Base-by-base conservation (phyloP, 2,888 invertebrate genomes). In the Eugnorisma glareosa region DNA sequence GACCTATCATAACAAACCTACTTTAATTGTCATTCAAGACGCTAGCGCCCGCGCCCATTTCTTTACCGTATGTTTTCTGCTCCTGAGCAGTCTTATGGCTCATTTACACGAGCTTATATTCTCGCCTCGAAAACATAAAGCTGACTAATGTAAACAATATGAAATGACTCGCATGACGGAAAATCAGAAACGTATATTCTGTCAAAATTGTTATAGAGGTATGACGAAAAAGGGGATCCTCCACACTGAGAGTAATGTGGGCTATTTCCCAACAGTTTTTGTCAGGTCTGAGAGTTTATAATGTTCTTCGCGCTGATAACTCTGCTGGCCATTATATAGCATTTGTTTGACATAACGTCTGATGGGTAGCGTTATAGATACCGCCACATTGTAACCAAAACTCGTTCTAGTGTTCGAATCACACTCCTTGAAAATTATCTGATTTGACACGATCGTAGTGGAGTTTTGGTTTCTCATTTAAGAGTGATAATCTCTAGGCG, bases 1-100 rank as follows among this genome's bases (percentile, higher is more conserved):
- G 2, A 37, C n/a, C 43, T 45, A 76, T 68, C 71, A 66, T 71
- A 54, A 54, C 28, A 71, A 70, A 31, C 28, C 54, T 11, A 8
- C 15, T 7, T 5, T 68, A 28, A 68, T 81, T 73, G 8, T 54
- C 54, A 82, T 73, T 70, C 82, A 77, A 57, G 13, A 73, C 75
- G 31, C 59, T 28, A 35, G 70, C 21, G 54, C 24, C 73, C 45
- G 76, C 63, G n/a, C 59, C 59, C 35, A 77, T 75, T 74, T 21
- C 67, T 68, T 54, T 64, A 63, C 74, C 66, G 77, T 85, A 77
- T 82, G 78, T 80, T 80, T 78, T 77, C 77, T 45, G 15, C 73
- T 48, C 10, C n/a, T 37, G 35, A 5, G 24, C 13, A 64, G n/a
- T 18, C 21, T 63, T 31, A 54, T 8, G 21, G 10, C 37, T 68